Evolutionary conservation across 92 coral and sea anemone species (phyloP).

Genomic region (Isaurus tuberculatus): DNA sequence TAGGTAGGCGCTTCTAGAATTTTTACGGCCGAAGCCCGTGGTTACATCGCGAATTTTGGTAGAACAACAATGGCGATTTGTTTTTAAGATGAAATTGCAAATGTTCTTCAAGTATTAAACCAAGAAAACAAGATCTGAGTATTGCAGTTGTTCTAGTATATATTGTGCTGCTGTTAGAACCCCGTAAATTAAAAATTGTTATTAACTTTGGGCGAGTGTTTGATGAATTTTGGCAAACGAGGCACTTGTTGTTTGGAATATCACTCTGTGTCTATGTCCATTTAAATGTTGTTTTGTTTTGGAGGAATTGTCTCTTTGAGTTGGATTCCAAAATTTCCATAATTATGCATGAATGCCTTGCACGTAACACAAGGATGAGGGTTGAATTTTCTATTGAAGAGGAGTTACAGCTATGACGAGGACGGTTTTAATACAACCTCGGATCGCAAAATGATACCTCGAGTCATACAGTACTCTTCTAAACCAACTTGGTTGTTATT

Average conservation of each 20-base stretch:
- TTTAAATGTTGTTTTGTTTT: conserved; percentile 62
- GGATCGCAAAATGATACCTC: conserved; percentile 45
- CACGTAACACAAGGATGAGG: conserved; percentile 5
- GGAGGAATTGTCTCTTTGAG: conserved; percentile 68
- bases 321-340: conserved; percentile 53
- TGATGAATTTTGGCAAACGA: conserved; percentile 22
- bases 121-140: background rate
- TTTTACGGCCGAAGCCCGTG: conserved; percentile 47
- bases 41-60: conserved; percentile 41
- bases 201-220: background rate
- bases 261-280: conserved; percentile 46
- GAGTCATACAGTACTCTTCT: background rate
- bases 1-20: conserved; percentile 59
- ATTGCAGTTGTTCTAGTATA: background rate
- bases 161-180: conserved; percentile 25
- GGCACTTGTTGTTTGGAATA: conserved; percentile 28
- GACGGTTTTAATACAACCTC: background rate
- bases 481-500: background rate
- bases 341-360: conserved; percentile 27
- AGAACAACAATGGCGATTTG: conserved; percentile 53
- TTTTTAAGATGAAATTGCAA: conserved; percentile 51
- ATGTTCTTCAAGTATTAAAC: background rate
- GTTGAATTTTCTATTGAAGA: conserved; percentile 3
- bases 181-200: background rate
- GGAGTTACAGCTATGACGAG: background rate